Conservation (phyloP, 1,140 invertebrate genomes). For the Ruditapes philippinarum region DNA sequence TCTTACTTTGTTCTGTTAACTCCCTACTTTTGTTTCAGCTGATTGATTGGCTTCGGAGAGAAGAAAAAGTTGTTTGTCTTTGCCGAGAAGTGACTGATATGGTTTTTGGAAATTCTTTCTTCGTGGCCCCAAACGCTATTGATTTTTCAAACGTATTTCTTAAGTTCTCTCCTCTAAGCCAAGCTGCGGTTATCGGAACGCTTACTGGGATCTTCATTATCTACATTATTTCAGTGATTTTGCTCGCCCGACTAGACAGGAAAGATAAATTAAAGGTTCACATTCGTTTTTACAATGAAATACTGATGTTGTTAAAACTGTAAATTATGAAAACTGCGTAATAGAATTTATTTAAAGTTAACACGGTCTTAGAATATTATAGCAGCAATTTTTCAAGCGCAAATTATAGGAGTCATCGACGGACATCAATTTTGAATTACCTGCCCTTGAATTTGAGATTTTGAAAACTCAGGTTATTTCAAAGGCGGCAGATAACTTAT, state of each 20-base stretch:
- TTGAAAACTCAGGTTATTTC: too few species aligned
- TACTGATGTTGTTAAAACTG: too few species aligned
- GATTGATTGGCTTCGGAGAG: not conserved
- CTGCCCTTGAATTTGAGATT: too few species aligned
- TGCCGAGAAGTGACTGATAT: slow-evolving; percentile 20
- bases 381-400: too few species aligned
- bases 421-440: too few species aligned
- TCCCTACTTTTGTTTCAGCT: not conserved
- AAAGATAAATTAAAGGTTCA: slow-evolving; percentile 6
- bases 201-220: not conserved
- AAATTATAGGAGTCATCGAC: too few species aligned
- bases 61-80: not conserved
- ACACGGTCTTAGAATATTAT: too few species aligned
- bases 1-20: too few species aligned
- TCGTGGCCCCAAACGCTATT: slow-evolving; percentile 44
- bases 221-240: not conserved
- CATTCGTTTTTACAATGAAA: too few species aligned
- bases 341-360: too few species aligned
- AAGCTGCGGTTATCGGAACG: not conserved
- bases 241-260: not conserved
- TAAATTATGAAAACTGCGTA: too few species aligned
- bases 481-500: too few species aligned
- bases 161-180: slow-evolving; percentile 50
- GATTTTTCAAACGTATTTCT: slow-evolving; percentile 50
- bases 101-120: slow-evolving; percentile 31